phyloP scores from a whole-genome alignment of 2,888 invertebrate genomes.

The Biston stratarius region DNA sequence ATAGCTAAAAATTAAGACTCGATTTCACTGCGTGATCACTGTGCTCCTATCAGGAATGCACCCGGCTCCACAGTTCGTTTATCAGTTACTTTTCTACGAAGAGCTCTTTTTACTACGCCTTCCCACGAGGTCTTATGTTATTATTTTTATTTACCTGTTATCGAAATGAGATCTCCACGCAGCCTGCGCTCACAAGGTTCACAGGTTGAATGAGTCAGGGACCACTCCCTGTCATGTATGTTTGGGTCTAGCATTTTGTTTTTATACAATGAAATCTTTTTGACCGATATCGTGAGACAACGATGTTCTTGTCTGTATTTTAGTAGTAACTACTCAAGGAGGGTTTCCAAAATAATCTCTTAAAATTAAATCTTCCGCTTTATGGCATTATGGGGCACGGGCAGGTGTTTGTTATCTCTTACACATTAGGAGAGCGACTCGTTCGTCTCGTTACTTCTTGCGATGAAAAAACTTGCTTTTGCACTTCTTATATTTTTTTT shows the following conservation, averaged over 20 bases:
- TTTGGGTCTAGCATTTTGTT: constrained; percentile 46
- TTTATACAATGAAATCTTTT: constrained; percentile 9
- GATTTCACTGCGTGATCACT: constrained; percentile 35
- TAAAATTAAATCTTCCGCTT: too few species aligned
- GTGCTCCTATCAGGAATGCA: constrained; percentile 39
- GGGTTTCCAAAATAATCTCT: too few species aligned
- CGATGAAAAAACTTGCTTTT: too few species aligned
- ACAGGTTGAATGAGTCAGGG: constrained; percentile 57
- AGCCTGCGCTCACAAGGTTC: constrained; percentile 55
- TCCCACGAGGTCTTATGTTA: constrained; percentile 42
- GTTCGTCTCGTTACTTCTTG: too few species aligned
- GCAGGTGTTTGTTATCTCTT: too few species aligned
- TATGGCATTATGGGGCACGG: too few species aligned
- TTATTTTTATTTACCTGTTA: constrained; percentile 55
- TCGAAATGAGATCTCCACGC: constrained; percentile 51
- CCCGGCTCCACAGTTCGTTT: constrained; percentile 15
- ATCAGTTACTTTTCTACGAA: not conserved
- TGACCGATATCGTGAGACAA: not conserved
- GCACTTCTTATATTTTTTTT: too few species aligned
- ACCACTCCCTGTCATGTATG: constrained; percentile 21
- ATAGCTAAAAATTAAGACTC: constrained; percentile 24
- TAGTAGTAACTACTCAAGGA: too few species aligned
- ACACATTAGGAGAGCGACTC: too few species aligned
- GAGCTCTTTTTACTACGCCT: constrained; percentile 8
- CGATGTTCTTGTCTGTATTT: too few species aligned